Evolutionary conservation across 2,888 invertebrate species (phyloP).

Genomic region (Mystacides longicornis): DNA sequence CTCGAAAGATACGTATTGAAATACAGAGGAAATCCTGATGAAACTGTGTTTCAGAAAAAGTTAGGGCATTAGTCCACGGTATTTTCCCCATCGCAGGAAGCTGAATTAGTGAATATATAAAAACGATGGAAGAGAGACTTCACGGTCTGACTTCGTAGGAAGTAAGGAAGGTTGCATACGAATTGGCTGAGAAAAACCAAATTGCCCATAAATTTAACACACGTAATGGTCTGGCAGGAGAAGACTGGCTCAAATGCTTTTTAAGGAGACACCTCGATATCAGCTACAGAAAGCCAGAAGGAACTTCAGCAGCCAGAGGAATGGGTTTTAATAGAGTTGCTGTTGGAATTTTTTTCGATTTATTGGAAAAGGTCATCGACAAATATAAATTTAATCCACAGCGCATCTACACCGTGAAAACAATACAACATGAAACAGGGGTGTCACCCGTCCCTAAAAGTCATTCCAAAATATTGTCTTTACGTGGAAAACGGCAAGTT

Average conservation of each 20-base stretch:
- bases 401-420: neutral
- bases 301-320: neutral
- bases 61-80: neutral
- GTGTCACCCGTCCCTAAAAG: neutral
- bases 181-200: neutral
- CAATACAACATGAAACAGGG: neutral
- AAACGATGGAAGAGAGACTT: no score
- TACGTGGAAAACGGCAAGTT: neutral
- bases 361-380: neutral
- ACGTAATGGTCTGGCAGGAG: neutral
- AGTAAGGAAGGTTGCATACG: neutral
- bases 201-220: neutral
- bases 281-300: neutral
- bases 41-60: neutral
- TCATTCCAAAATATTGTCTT: neutral
- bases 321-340: conserved; percentile 1
- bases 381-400: neutral
- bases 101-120: no score
- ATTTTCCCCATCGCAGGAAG: no score
- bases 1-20: no score
- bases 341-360: neutral
- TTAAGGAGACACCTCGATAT: neutral
- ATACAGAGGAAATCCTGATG: no score
- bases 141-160: no score
- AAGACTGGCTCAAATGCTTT: neutral